These are phyloP conservation scores for Hirudo medicinalis DNA, from an alignment of 1,140 invertebrate genomes.

Conservation along the genomic window DNA sequence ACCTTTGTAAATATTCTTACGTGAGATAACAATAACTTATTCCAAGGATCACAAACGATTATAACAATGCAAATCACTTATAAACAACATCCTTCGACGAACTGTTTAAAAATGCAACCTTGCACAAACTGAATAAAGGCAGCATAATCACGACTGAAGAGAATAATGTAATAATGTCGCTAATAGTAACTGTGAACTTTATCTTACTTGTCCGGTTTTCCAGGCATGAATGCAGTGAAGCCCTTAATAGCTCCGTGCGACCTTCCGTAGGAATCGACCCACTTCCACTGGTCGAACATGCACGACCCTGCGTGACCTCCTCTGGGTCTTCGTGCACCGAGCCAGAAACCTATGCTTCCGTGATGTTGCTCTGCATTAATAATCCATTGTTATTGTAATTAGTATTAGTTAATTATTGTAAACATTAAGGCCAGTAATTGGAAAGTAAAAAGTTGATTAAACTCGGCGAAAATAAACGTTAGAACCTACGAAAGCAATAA, in stretches of 20 bases:
- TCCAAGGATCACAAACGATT: too few relatives aligned
- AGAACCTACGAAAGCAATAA: background rate
- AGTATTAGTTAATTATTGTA: background rate
- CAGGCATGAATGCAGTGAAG: constrained; percentile 21
- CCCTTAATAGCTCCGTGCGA: constrained; percentile 16
- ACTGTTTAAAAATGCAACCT: background rate
- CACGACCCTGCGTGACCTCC: constrained; percentile 19
- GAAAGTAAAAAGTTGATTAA: background rate
- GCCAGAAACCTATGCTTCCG: constrained; percentile 16
- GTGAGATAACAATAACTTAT: too few relatives aligned
- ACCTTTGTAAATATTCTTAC: too few relatives aligned
- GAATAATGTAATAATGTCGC: background rate
- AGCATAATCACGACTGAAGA: background rate
- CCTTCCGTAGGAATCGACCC: constrained; percentile 17
- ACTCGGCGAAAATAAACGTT: background rate
- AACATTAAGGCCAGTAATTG: background rate
- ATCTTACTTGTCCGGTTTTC: constrained; percentile 22
- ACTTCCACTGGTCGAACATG: constrained; percentile 23
- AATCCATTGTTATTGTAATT: background rate
- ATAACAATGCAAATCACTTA: too few relatives aligned
- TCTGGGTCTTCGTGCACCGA: constrained; percentile 16
- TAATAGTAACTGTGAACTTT: background rate
- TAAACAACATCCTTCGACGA: background rate
- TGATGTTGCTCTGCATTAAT: constrained; percentile 1
- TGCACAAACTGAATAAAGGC: background rate